phyloP scores from a whole-genome alignment of 2,797 vertebrate genomes.

The Brachyalestes nurse region DNA sequence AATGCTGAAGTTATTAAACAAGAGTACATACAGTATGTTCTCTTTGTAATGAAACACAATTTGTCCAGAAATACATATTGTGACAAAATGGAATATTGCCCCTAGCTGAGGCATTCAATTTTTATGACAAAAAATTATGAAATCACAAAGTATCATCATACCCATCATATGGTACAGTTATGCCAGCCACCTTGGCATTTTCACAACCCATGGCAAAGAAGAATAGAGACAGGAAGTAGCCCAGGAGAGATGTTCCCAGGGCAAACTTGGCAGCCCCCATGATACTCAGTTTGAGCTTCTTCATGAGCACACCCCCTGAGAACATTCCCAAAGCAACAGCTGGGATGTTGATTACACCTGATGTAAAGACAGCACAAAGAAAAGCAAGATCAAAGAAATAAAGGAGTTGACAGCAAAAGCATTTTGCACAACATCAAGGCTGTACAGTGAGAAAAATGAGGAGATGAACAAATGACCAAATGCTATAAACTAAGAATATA shows the following conservation, averaged over 20 bases:
- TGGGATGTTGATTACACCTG: conserved; percentile 91
- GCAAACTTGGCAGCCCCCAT: conserved; percentile 88
- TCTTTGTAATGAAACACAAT: too few species aligned
- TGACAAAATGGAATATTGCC: too few species aligned
- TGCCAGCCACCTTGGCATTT: conserved; percentile 86
- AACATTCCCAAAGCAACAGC: conserved; percentile 95
- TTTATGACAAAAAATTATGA: background rate
- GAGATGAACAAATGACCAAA: too few species aligned
- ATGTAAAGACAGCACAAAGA: conserved; percentile 32
- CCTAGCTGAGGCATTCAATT: too few species aligned
- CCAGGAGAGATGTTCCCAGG: conserved; percentile 85
- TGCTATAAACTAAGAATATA: too few species aligned
- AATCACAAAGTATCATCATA: conserved; percentile 61
- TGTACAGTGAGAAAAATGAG: too few species aligned
- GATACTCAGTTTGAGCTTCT: conserved; percentile 84
- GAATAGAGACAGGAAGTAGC: conserved; percentile 87
- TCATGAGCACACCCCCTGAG: conserved; percentile 91
- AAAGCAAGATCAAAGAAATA: conserved; percentile 16
- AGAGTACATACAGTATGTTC: too few species aligned
- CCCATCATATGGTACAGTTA: conserved; percentile 90
- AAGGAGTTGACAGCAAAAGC: background rate
- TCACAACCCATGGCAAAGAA: conserved; percentile 90
- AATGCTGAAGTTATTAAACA: too few species aligned
- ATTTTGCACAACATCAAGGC: too few species aligned
- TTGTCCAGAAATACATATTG: too few species aligned